These are phyloP conservation scores for Variabilichromis moorii DNA, from an alignment of 2,113 vertebrate species.

Conservation along the genomic window DNA sequence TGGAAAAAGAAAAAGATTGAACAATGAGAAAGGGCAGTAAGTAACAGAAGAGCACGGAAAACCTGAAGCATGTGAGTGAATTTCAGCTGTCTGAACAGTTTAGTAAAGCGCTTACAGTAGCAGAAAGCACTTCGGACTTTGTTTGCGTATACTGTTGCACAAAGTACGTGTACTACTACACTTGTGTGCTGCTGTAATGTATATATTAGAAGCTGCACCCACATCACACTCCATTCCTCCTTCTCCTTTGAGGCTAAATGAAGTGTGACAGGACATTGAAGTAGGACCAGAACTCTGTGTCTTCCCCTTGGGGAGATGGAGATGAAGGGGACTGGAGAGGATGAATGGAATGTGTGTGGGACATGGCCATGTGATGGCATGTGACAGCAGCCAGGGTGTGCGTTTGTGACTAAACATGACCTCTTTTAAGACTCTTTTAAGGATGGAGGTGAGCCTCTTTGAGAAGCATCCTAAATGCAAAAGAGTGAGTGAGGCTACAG, in stretches of 20 bases:
- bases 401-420: neutral
- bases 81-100: neutral
- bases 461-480: neutral
- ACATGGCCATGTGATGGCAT: neutral
- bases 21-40: neutral
- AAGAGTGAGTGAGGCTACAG: neutral
- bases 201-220: neutral
- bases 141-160: neutral
- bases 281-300: constrained; percentile 11
- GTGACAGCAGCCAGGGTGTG: constrained; percentile 9
- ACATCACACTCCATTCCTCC: constrained; percentile 20
- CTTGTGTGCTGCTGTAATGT: neutral
- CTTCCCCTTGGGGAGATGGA: neutral
- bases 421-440: neutral
- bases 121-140: neutral
- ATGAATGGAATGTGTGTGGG: neutral
- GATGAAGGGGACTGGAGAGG: neutral
- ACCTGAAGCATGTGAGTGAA: neutral
- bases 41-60: neutral
- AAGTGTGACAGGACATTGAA: constrained; percentile 53
- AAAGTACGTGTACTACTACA: neutral
- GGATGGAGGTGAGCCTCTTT: neutral
- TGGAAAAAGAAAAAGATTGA: neutral
- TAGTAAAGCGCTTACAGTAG: neutral
- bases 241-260: constrained; percentile 20